Evolutionary conservation across 2,888 invertebrate genomes (phyloP), one percentile per base, ranked within the genome.

Genomic region (Catocala sponsa): DNA sequence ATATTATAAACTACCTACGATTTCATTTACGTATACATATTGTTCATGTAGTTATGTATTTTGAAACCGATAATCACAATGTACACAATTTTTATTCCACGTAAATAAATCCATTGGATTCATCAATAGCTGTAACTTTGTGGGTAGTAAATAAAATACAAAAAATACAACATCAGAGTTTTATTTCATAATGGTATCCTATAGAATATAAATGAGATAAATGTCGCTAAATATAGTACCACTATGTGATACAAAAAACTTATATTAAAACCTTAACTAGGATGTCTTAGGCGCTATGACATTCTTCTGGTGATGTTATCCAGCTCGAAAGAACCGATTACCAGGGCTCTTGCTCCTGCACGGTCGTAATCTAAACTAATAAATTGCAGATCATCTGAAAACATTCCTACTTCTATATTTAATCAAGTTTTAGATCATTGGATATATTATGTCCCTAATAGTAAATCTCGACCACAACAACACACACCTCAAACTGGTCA

Each of bases 351-450:
- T 42, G 15, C 25, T 44, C 67, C 58, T 54, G 43, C 51, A 72
- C 57, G 38, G 54, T 54, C 25, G 53, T 49, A 42, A 56, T 58
- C 71, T 74, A 69, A 65, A 50, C 76, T 72, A 72, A 63, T 61
- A 56, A 51, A 57, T 72, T 74, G 74, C 62, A 74, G 74, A 74
- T 74, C 74, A 74, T 74, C 54, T 67, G 74, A 74, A 74, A 74
- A 74, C 74, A 72, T 74, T 67, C 65, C 35, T 49, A 60, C 46
- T 51, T 55, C 66, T 69, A 74, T 38, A 67, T 50, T 47, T 46
- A 56, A 56, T 43, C 32, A 63, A 62, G 49, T 47, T 38, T 50
- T 55, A 55, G 53, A 54, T 42, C n/a, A 53, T 59, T 55, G 56
- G 33, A 46, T 59, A 56, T 35, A 44, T 44, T 35, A 44, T 44